Percentiles rank a stretch among this genome's conserved stretches.
phyloP scores from a whole-genome alignment of 2,113 vertebrate genomes.

The Conger conger region DNA sequence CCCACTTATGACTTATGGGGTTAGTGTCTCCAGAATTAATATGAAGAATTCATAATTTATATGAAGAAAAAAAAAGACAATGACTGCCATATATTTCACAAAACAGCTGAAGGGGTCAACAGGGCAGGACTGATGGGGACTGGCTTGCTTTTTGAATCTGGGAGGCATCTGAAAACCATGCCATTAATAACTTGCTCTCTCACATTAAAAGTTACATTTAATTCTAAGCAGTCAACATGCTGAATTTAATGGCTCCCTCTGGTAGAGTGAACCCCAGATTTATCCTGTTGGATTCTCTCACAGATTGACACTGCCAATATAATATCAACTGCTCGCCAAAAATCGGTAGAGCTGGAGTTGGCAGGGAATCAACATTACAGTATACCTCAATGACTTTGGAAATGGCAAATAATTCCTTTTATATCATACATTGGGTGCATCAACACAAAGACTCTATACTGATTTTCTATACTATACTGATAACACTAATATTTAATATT shows the following conservation, averaged over 20 bases:
- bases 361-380: background rate
- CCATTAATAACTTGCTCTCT: background rate
- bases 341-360: slow-evolving; percentile 7
- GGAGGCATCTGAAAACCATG: background rate
- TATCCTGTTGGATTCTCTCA: slow-evolving; percentile 11
- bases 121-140: slow-evolving; percentile 13
- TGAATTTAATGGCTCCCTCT: slow-evolving; percentile 15
- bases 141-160: background rate
- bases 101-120: slow-evolving; percentile 8
- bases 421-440: background rate
- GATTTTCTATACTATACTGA: background rate
- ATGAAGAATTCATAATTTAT: no score
- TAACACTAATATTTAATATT: background rate
- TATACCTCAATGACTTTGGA: background rate
- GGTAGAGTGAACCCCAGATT: slow-evolving; percentile 2
- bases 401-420: slow-evolving; percentile 11
- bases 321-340: slow-evolving; percentile 15
- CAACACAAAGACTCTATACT: background rate
- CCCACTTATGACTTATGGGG: no score
- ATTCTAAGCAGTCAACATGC: slow-evolving; percentile 1
- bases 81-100: background rate
- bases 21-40: background rate
- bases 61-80: background rate
- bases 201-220: slow-evolving; percentile 15
- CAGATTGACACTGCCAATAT: background rate